Evolutionary conservation across 2,888 invertebrate genomes (phyloP), one percentile per base, ranked within the genome.

Genomic region (Nomada ruficornis): DNA sequence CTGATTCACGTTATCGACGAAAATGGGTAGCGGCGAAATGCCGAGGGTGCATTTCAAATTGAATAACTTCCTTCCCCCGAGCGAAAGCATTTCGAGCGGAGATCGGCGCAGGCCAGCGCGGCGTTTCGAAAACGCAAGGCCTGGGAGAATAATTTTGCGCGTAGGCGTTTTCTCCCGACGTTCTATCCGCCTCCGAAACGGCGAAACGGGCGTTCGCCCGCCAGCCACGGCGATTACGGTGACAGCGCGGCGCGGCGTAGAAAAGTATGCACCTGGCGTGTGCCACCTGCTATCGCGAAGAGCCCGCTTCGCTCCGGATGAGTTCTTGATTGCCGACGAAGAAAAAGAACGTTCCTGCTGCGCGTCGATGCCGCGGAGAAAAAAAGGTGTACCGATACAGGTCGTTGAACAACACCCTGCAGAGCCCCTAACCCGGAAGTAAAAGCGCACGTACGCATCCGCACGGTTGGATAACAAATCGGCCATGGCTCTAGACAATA

Each of bases 401-500:
- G 88, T 88, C 88, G 88, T 88, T 87, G 88, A 88, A 85, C 89
- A 88, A 86, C 89, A 89, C 89, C 89, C 88, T 76, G 89, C 86
- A 77, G 89, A 87, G 80, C 89, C 84, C 36, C 88, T 88, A 91
- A 90, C 90, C 93, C 93, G 93, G 93, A 93, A 93, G 92, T 90
- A 89, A 90, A 92, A 91, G 93, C 90, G 90, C 91, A 90, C 91
- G 91, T 89, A 91, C 90, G 91, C 91, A 91, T 93, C 92, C 93
- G 91, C 93, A 91, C 93, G 92, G 91, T 89, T 93, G 91, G 91
- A 91, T 93, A 92, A 91, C 91, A 93, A 93, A 93, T 92, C 93
- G 93, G 92, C 93, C 93, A 92, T 93, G 89, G 91, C 90, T 90
- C 90, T 91, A 90, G 91, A 88, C 91, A 91, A 91, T 92, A 90